Percentiles rank a stretch among this genome's conserved stretches.
Conservation (phyloP, 2,797 vertebrate genomes). For the Chelon auratus region DNA sequence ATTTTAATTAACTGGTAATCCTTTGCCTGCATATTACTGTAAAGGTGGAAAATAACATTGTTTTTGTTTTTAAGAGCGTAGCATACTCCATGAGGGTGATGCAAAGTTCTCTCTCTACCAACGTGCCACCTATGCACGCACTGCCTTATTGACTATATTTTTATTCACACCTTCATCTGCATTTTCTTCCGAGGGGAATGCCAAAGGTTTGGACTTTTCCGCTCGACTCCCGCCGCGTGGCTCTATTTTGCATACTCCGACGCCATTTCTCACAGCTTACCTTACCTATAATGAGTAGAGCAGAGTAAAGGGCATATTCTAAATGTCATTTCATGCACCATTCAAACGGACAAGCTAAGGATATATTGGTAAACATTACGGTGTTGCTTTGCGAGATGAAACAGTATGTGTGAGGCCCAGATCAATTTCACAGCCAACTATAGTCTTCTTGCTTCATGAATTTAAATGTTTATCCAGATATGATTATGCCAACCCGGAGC, state of each 20-base stretch:
- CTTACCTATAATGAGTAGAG: constrained; percentile 65
- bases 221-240: constrained; percentile 32
- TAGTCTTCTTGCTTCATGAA: constrained; percentile 52
- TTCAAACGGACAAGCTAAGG: constrained; percentile 63
- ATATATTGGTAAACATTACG: constrained; percentile 62
- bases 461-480: constrained; percentile 48
- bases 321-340: constrained; percentile 75
- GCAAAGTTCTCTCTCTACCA: background rate
- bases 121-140: constrained; percentile 12
- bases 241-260: constrained; percentile 60
- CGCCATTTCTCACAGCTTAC: constrained; percentile 48
- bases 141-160: constrained; percentile 24
- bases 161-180: background rate
- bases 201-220: constrained; percentile 44
- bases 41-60: too few relatives aligned
- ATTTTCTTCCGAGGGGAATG: constrained; percentile 9
- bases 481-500: constrained; percentile 31
- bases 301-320: constrained; percentile 69
- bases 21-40: too few relatives aligned
- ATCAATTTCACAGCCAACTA: constrained; percentile 63
- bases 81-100: too few relatives aligned
- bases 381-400: constrained; percentile 61
- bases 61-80: too few relatives aligned
- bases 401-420: constrained; percentile 47
- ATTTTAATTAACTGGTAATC: too few relatives aligned